Evolutionary conservation across 2,113 vertebrate genomes (phyloP).

Genomic region (Daphoenositta chrysoptera): DNA sequence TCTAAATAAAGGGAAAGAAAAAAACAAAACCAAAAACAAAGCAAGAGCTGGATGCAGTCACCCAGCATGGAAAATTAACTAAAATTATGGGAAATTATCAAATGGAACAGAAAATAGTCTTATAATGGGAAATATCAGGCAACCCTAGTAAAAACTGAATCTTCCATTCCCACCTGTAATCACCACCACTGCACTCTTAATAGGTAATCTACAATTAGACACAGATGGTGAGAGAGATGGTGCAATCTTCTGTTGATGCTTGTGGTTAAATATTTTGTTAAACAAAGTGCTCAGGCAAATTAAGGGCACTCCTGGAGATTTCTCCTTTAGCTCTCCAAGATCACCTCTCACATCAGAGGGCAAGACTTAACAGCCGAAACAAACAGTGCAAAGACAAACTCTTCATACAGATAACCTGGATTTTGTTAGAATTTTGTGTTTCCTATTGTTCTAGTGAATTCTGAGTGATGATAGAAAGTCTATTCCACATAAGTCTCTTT

Average conservation of each 20-base stretch:
- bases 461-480: not conserved
- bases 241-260: not conserved
- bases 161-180: conserved; percentile 59
- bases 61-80: conserved; percentile 47
- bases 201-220: conserved; percentile 25
- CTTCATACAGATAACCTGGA: not conserved
- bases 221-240: conserved; percentile 34
- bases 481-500: not conserved
- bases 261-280: not conserved
- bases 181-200: conserved; percentile 13
- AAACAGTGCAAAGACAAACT: not conserved
- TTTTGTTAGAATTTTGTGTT: not conserved
- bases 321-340: conserved; percentile 17
- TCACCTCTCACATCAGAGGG: not conserved
- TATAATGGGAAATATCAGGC: conserved; percentile 48
- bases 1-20: not conserved
- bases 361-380: not conserved
- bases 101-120: conserved; percentile 1
- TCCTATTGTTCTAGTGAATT: not conserved
- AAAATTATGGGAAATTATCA: conserved; percentile 21
- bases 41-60: not conserved
- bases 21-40: not conserved
- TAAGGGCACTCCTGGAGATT: conserved; percentile 49
- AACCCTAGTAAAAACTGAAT: not conserved
- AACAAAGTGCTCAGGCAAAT: conserved; percentile 21